Percentiles rank a stretch among this genome's conserved stretches.
phyloP scores from a whole-genome alignment of 2,113 vertebrate genomes.

The Bolborhynchus lineola region DNA sequence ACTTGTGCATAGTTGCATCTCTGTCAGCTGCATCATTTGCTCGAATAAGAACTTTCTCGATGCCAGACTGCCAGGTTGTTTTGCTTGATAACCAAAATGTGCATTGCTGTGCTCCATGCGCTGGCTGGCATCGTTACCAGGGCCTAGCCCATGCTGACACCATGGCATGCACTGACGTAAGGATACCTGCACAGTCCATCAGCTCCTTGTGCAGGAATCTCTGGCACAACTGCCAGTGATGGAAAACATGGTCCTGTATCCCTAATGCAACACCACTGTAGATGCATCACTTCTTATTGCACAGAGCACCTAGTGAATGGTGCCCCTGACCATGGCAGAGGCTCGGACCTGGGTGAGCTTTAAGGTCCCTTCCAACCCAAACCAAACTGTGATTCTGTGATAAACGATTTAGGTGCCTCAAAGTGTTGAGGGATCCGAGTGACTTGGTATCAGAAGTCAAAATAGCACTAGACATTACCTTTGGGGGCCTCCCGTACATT shows the following conservation, averaged over 20 bases:
- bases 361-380: neutral
- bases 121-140: neutral
- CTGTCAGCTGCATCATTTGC: neutral
- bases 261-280: accelerated
- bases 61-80: neutral
- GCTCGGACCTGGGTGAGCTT: neutral
- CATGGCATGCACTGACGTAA: accelerated
- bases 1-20: neutral
- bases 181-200: neutral
- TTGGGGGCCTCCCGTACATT: neutral
- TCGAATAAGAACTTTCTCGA: neutral
- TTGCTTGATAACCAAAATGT: neutral
- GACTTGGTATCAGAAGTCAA: neutral
- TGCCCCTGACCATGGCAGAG: neutral
- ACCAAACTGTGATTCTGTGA: neutral
- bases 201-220: neutral
- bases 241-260: neutral
- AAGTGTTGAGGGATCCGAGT: neutral
- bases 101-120: neutral
- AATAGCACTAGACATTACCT: neutral
- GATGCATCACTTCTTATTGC: neutral
- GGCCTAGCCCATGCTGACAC: neutral
- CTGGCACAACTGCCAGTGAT: neutral
- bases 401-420: neutral
- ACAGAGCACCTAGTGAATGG: neutral